Base-by-base conservation (phyloP, 2,888 invertebrate species). In the Eudasyphora cyanicolor region DNA sequence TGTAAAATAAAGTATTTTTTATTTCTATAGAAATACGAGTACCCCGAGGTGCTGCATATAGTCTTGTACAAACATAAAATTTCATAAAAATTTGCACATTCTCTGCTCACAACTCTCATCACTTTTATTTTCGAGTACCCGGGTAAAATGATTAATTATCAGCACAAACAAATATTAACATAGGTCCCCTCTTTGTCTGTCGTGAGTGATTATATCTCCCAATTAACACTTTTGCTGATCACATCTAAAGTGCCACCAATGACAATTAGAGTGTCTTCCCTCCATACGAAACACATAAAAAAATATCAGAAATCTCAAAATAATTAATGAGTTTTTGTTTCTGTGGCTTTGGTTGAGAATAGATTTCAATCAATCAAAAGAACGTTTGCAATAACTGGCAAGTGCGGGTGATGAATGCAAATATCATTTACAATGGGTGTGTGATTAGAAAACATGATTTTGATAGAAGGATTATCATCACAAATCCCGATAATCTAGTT, bases 1-100 rank as follows among this genome's bases (percentile, higher is more conserved):
- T 76, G 74, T 29, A 74, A 70, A 77, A 64, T 77, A 75, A 82
- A 81, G 84, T 84, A 87, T 87, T 85, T 82, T 80, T 67, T 8
- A 19, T 14, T 67, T 17, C n/a, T 60, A 60, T 19, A 29, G 27
- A 8, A 10, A 60, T n/a, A 38, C 62, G n/a, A 19, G 2, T 3
- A 29, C 62, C 8, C 12, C 2, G 54, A 2, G 12, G 21, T 21
- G 54, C 17, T n/a, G 1, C 17, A n/a, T 21, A n/a, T n/a, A n/a
- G n/a, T n/a, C n/a, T n/a, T n/a, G n/a, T 21, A 54, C 10, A 21
- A 62, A 64, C 29, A 35, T 62, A n/a, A 67, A 6, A n/a, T 67
- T 4, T 45, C 38, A n/a, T 10, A 32, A 38, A 67, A 1, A n/a
- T 45, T 54, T 62, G 32, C 19, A 32, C 35, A 35, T 17, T 49